Evolutionary conservation across 2,888 invertebrate genomes (phyloP).

Genomic region (Lamellibrachia columna): DNA sequence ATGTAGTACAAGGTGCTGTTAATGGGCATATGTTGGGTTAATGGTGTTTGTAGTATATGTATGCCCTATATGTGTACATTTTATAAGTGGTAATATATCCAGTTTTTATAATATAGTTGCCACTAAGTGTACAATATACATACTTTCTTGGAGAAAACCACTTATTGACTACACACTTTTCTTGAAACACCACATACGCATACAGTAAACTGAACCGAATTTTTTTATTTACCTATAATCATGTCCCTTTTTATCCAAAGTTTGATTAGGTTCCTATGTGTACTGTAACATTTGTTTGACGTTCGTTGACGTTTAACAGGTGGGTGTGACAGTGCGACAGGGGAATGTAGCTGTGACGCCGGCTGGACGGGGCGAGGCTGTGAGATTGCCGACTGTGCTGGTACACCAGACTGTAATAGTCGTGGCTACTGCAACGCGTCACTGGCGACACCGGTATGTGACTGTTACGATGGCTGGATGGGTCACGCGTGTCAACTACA

Average conservation of each 20-base stretch:
- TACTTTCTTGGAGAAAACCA: too few relatives aligned
- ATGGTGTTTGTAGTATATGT: too few relatives aligned
- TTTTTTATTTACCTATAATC: not conserved
- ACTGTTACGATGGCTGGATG: conserved; percentile 46
- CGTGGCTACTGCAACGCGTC: conserved; percentile 27
- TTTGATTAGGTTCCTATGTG: not conserved
- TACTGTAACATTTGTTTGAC: not conserved
- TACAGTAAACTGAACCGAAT: too few relatives aligned
- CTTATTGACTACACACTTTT: too few relatives aligned
- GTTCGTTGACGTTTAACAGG: conserved; percentile 39
- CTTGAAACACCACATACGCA: too few relatives aligned
- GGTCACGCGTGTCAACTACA: conserved; percentile 46
- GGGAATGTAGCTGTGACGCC: conserved; percentile 48
- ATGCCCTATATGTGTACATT: too few relatives aligned
- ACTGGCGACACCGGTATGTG: conserved; percentile 31
- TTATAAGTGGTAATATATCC: too few relatives aligned
- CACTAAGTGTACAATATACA: too few relatives aligned
- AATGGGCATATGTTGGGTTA: too few relatives aligned
- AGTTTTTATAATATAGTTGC: too few relatives aligned
- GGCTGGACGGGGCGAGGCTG: conserved; percentile 54
- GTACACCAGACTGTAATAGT: conserved; percentile 47
- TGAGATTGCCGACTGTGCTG: conserved; percentile 52
- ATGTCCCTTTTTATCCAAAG: not conserved
- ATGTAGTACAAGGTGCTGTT: not conserved
- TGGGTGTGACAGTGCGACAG: conserved; percentile 50